Conservation (phyloP, 1,140 invertebrate genomes). For the Manduca sexta region DNA sequence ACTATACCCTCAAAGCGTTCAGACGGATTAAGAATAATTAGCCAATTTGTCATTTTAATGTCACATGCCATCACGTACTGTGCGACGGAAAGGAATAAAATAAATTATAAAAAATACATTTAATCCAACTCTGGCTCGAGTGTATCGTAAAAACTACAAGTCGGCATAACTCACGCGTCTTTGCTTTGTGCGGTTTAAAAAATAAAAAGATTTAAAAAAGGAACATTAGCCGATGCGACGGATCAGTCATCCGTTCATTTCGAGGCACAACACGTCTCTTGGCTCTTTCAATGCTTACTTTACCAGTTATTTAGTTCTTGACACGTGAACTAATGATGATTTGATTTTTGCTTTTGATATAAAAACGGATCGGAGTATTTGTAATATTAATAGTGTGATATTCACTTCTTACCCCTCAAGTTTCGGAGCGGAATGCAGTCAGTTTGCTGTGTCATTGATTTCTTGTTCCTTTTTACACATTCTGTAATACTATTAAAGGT, state of each 20-base stretch:
- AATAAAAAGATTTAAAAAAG: conserved; percentile 60
- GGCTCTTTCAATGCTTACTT: conserved; percentile 29
- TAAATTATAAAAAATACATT: conserved; percentile 50
- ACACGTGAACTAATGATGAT: conserved; percentile 49
- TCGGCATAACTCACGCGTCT: conserved; percentile 64
- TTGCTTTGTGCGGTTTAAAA: conserved; percentile 57
- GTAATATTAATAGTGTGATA: too few relatives aligned
- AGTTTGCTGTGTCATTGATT: too few relatives aligned
- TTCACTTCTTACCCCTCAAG: too few relatives aligned
- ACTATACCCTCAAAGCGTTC: conserved; percentile 31
- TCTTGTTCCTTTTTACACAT: too few relatives aligned
- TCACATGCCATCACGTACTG: conserved; percentile 67
- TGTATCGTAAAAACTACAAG: conserved; percentile 67
- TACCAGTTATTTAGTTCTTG: conserved; percentile 32
- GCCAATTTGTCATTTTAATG: conserved; percentile 72
- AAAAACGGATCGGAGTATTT: neutral
- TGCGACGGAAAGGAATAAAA: conserved; percentile 39
- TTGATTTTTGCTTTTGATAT: conserved; percentile 35
- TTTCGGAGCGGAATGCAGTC: too few relatives aligned
- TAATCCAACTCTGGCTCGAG: conserved; percentile 53
- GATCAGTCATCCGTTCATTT: conserved; percentile 64
- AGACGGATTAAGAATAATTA: conserved; percentile 69
- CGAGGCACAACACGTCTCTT: conserved; percentile 50
- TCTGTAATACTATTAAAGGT: too few relatives aligned
- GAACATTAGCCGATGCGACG: conserved; percentile 64